Evolutionary conservation across 2,888 invertebrate species (phyloP).

Genomic region (Tiliacea citrago): DNA sequence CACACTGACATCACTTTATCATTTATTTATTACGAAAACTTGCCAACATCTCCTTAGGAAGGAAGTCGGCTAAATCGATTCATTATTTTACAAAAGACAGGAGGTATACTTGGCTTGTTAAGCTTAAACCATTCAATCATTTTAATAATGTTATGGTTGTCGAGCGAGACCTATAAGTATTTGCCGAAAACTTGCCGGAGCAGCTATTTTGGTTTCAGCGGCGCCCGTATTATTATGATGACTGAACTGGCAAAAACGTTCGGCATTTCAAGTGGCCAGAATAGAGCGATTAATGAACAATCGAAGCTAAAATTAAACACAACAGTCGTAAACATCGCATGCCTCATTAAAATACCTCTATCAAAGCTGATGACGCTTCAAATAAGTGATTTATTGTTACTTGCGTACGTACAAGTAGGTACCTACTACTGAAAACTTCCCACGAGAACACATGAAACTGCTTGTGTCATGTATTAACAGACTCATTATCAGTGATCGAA

Average conservation of each 20-base stretch:
- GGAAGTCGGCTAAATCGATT: neutral
- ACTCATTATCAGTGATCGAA: conserved; percentile 49
- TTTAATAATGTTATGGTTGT: conserved; percentile 6
- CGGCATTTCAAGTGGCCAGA: conserved; percentile 79
- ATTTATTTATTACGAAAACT: conserved; percentile 17
- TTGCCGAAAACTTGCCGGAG: conserved; percentile 80
- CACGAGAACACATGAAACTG: conserved; percentile 61
- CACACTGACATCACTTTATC: conserved; percentile 31
- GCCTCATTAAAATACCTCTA: conserved; percentile 51
- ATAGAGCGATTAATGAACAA: conserved; percentile 73
- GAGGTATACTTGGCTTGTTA: neutral
- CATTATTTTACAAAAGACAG: neutral
- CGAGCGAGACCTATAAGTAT: conserved; percentile 62
- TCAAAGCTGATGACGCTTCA: conserved; percentile 40
- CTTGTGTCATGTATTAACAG: conserved; percentile 53
- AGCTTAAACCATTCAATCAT: neutral
- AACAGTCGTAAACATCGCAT: conserved; percentile 42
- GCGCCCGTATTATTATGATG: conserved; percentile 81
- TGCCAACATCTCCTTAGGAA: neutral
- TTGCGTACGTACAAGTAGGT: conserved; percentile 3
- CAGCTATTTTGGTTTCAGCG: conserved; percentile 80
- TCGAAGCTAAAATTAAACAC: conserved; percentile 66
- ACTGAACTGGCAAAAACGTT: conserved; percentile 82
- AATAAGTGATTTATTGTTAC: conserved; percentile 54
- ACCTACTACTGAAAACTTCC: conserved; percentile 53